phyloP scores from a whole-genome alignment of 2,113 vertebrate species.

The Thunnus thynnus region DNA sequence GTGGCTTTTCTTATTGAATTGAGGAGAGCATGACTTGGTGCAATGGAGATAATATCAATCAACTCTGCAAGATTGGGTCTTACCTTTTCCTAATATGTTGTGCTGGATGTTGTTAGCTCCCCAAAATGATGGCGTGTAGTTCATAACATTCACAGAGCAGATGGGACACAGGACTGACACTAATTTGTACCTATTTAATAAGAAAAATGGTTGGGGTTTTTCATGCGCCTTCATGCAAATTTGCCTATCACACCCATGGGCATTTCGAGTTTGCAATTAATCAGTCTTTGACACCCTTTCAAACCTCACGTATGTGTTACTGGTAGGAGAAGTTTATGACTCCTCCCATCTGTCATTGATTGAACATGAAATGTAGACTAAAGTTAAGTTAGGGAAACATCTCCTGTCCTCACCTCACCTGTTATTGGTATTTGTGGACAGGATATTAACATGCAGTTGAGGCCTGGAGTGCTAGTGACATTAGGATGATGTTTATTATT shows the following conservation, averaged over 20 bases:
- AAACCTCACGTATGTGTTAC: conserved; percentile 9
- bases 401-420: not conserved
- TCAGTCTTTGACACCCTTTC: conserved; percentile 35
- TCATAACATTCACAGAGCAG: conserved; percentile 19
- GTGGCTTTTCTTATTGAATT: conserved; percentile 66
- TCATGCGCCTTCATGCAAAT: conserved; percentile 1
- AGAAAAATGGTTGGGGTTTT: not conserved
- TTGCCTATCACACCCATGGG: not conserved
- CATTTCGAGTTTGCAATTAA: conserved; percentile 33
- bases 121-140: conserved; percentile 29
- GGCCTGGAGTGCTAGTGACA: not conserved
- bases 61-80: conserved; percentile 42
- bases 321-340: not conserved
- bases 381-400: conserved; percentile 7
- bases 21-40: conserved; percentile 52
- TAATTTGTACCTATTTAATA: conserved; percentile 36
- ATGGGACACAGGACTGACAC: conserved; percentile 32
- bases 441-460: not conserved
- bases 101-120: conserved; percentile 42
- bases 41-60: conserved; percentile 67
- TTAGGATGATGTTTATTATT: not conserved
- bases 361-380: not conserved
- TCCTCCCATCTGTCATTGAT: conserved; percentile 30
- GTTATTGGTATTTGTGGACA: not conserved
- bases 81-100: conserved; percentile 36